phyloP scores from a whole-genome alignment of 2,888 invertebrate species.

The Patella ulyssiponensis region DNA sequence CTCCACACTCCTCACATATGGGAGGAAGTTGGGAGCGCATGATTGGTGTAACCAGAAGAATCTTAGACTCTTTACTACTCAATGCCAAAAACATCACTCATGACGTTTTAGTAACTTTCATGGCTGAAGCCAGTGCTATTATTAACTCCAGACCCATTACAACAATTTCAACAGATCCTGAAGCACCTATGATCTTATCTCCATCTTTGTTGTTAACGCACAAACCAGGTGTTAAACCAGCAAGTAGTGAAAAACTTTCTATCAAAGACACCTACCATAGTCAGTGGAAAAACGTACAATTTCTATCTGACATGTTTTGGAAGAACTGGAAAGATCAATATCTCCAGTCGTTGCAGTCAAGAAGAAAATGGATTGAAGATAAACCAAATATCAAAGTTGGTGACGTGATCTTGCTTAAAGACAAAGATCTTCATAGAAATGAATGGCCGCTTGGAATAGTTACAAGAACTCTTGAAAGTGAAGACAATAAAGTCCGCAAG shows the following conservation, averaged over 20 bases:
- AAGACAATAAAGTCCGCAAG: background rate
- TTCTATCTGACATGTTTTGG: background rate
- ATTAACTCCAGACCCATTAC: conserved; percentile 34
- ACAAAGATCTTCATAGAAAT: background rate
- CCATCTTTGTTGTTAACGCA: background rate
- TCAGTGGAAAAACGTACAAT: background rate
- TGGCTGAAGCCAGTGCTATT: conserved; percentile 37
- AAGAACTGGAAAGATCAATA: background rate
- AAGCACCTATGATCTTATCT: background rate
- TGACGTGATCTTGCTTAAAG: background rate
- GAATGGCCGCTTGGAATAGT: conserved; percentile 1
- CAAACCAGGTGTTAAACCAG: background rate
- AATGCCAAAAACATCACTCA: conserved; percentile 30
- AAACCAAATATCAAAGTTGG: background rate
- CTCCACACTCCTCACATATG: conserved; percentile 39
- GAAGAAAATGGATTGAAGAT: background rate
- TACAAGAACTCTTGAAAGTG: background rate
- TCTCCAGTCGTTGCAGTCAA: background rate
- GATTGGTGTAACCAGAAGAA: conserved; percentile 35
- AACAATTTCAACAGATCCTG: background rate
- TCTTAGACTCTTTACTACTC: conserved; percentile 37
- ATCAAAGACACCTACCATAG: background rate
- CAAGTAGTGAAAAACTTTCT: background rate
- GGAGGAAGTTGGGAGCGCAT: conserved; percentile 38
- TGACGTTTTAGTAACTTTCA: conserved; percentile 34